Conservation (phyloP, 2,797 vertebrate species). For the Takifugu rubripes region DNA sequence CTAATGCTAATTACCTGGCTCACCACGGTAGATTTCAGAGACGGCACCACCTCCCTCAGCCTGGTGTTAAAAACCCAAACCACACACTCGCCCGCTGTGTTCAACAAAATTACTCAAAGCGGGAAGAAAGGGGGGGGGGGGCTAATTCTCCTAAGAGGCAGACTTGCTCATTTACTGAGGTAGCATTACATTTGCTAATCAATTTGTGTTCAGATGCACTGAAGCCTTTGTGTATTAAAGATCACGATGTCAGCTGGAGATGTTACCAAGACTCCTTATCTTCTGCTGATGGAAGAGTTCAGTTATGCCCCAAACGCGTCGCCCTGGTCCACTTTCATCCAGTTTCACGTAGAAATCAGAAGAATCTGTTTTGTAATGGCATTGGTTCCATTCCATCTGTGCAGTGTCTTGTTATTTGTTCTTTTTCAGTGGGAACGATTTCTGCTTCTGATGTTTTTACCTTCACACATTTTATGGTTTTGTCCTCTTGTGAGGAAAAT, state of each 20-base stretch:
- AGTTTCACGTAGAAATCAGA: too few relatives aligned
- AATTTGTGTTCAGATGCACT: neutral
- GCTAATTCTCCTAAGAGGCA: neutral
- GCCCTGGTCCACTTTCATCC: too few relatives aligned
- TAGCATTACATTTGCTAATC: neutral
- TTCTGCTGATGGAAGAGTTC: too few relatives aligned
- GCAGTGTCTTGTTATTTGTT: too few relatives aligned
- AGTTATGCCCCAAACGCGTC: too few relatives aligned
- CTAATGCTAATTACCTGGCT: conserved; percentile 59
- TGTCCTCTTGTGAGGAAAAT: too few relatives aligned
- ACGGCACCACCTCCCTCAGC: conserved; percentile 22
- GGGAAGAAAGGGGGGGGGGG: neutral
- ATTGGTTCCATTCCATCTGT: too few relatives aligned
- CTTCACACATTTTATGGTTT: too few relatives aligned
- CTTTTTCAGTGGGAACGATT: too few relatives aligned
- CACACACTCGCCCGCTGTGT: conserved; percentile 16
- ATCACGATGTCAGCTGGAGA: neutral
- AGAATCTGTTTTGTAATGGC: too few relatives aligned
- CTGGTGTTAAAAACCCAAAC: conserved; percentile 16
- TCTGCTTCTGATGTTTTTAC: too few relatives aligned
- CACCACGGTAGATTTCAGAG: conserved; percentile 36
- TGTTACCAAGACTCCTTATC: neutral
- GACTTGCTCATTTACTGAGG: neutral
- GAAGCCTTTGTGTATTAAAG: neutral
- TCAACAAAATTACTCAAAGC: conserved; percentile 45